Conservation (phyloP, 2,113 vertebrate genomes). For the Columbina picui region DNA sequence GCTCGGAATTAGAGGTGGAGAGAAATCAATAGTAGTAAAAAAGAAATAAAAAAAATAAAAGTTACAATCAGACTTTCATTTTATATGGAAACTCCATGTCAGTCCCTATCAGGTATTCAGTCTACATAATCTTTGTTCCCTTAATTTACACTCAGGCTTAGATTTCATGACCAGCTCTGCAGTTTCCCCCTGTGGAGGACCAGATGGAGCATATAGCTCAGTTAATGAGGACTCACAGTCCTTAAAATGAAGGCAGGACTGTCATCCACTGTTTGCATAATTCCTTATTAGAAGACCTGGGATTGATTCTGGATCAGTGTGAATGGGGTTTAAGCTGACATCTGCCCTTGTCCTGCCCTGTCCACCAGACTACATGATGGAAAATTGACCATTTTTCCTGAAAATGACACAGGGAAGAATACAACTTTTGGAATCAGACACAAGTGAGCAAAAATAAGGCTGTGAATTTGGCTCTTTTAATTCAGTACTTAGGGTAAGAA, state of each 20-base stretch:
- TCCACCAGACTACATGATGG: not conserved
- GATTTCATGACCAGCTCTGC: not conserved
- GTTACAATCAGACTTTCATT: not conserved
- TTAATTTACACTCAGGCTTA: not conserved
- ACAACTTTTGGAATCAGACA: not conserved
- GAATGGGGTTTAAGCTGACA: not conserved
- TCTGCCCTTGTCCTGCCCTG: not conserved
- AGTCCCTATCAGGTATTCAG: not conserved
- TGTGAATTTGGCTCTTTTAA: not conserved
- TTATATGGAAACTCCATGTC: not conserved
- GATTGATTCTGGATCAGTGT: not conserved
- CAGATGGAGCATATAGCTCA: not conserved
- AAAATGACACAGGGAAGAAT: not conserved
- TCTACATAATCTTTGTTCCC: not conserved
- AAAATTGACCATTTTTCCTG: not conserved
- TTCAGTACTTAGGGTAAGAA: not conserved
- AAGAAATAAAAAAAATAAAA: not conserved
- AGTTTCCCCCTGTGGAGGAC: not conserved
- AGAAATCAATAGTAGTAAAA: not conserved
- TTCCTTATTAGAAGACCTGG: not conserved
- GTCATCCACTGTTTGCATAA: not conserved
- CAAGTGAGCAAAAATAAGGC: not conserved
- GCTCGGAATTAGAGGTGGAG: not conserved
- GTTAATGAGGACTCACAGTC: not conserved
- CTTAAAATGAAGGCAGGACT: not conserved